Percentiles rank a stretch among this genome's conserved stretches.
phyloP scores from a whole-genome alignment of 1,140 invertebrate genomes.

The Reticulitermes speratus region DNA sequence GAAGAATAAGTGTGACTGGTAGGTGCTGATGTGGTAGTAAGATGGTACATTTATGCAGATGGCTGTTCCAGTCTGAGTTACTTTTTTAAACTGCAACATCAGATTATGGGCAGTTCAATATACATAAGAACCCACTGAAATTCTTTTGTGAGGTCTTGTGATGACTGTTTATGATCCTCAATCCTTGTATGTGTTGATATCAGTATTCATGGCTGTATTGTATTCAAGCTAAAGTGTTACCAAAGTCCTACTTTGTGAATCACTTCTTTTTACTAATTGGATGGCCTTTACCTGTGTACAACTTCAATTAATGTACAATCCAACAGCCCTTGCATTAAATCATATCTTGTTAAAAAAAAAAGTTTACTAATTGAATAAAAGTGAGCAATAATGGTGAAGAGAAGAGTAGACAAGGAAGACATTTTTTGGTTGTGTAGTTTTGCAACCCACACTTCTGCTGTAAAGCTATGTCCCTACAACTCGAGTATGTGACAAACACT shows the following conservation, averaged over 20 bases:
- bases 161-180: neutral
- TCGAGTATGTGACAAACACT: too few species aligned
- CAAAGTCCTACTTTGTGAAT: neutral
- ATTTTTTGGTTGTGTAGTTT: too few species aligned
- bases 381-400: neutral
- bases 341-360: conserved; percentile 7
- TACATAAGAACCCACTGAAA: neutral
- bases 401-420: too few species aligned
- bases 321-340: neutral
- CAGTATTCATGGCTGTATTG: neutral
- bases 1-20: neutral
- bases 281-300: neutral
- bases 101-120: conserved; percentile 5
- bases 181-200: neutral
- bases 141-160: neutral
- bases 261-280: neutral
- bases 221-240: conserved; percentile 2
- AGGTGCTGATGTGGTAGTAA: neutral
- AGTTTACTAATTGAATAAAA: neutral
- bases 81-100: neutral
- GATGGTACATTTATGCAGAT: neutral
- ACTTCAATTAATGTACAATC: neutral
- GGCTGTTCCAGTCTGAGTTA: neutral
- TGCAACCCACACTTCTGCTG: too few species aligned
- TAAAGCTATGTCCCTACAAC: too few species aligned